Evolutionary conservation across 1,140 invertebrate genomes (phyloP).

Genomic region (Neodiprion virginianus): DNA sequence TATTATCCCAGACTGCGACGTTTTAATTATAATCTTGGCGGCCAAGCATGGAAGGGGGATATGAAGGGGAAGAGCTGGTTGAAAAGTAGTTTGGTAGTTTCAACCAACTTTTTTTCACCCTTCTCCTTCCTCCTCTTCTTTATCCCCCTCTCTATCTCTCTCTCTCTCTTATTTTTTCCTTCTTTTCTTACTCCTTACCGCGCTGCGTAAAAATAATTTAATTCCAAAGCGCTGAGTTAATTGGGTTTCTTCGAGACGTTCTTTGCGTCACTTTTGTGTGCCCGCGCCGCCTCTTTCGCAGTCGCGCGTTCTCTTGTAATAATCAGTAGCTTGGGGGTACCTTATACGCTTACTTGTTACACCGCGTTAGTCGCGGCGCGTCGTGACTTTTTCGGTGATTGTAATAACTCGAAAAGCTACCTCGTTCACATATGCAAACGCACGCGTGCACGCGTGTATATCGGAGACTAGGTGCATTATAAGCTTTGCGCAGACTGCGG

Average conservation of each 20-base stretch:
- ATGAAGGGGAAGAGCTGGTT: constrained; percentile 25
- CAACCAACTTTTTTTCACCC: constrained; percentile 34
- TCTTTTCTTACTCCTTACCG: constrained; percentile 9
- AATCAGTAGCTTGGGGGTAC: no score
- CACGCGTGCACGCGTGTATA: no score
- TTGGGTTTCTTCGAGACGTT: constrained; percentile 44
- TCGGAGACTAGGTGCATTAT: no score
- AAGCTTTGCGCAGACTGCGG: neutral
- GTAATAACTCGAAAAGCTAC: no score
- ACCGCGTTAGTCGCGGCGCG: no score
- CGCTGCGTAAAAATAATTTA: constrained; percentile 43
- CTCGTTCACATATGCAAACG: no score
- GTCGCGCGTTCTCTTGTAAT: no score
- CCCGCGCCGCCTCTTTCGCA: no score
- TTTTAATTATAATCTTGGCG: constrained; percentile 58
- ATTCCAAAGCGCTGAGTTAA: constrained; percentile 45
- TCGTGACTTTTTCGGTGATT: no score
- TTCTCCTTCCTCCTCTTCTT: constrained; percentile 18
- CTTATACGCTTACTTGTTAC: no score
- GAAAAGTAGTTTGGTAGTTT: constrained; percentile 55
- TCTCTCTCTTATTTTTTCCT: constrained; percentile 18
- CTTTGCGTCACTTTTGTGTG: neutral
- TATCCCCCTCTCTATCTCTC: neutral
- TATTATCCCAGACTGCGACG: constrained; percentile 55
- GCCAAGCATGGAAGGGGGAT: constrained; percentile 32